Base-by-base conservation (phyloP, 2,888 invertebrate species). In the Sabatieria punctata region DNA sequence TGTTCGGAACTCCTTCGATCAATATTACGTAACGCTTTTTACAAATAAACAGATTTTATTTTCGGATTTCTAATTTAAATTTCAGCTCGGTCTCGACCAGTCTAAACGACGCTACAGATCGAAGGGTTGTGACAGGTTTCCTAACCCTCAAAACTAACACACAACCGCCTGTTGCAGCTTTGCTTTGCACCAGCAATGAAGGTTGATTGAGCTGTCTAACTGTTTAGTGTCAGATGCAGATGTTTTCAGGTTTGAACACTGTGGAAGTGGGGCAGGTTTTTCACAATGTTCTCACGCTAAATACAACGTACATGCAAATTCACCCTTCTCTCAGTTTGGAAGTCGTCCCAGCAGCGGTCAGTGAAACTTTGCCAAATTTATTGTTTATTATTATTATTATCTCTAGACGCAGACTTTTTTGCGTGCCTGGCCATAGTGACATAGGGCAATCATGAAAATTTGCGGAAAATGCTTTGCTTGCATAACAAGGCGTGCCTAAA, bases 1-100 rank as follows among this genome's bases (percentile, higher is more conserved):
- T 53, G 41, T 57, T 57, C 40, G 55, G 55, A 13, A 54, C 54
- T 18, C 54, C 57, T 2, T 51, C 49, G 33, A 48, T 57, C 22
- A 55, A 57, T 43, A 55, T 50, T 45, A 52, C 54, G 55, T 55
- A 15, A 48, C n/a, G n/a, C n/a, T n/a, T n/a, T n/a, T n/a, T n/a
- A n/a, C n/a, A n/a, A n/a, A n/a, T n/a, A n/a, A n/a, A n/a, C n/a
- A n/a, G n/a, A n/a, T n/a, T n/a, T n/a, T n/a, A n/a, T n/a, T n/a
- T n/a, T n/a, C n/a, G n/a, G n/a, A n/a, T n/a, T n/a, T n/a, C n/a
- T n/a, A n/a, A n/a, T n/a, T n/a, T n/a, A n/a, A n/a, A n/a, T n/a
- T n/a, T n/a, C n/a, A 41, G 41, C 3, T 41, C 41, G 4, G 18
- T 41, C 6, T 41, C 41, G 4, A 25, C 26, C 4, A 25, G 25